Evolutionary conservation across 1,140 invertebrate genomes (phyloP), one percentile per base, ranked within the genome.

Genomic region (Aphaenogaster rudis): DNA sequence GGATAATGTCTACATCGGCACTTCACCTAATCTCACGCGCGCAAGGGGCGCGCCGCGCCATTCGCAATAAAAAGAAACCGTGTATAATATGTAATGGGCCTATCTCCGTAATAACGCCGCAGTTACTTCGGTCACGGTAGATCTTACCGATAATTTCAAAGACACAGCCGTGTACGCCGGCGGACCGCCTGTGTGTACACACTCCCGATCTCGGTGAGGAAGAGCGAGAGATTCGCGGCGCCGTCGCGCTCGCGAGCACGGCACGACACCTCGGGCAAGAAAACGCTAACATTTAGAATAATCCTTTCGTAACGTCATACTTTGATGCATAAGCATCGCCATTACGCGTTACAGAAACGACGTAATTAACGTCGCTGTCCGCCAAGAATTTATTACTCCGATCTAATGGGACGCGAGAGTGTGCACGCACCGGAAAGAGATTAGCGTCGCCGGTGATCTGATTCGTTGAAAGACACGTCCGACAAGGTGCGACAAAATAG

Each of bases 71-170:
- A 92, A 91, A 91, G 85, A 86, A 87, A 89, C 86, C 91, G 86
- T 90, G 88, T 79, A 92, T 92, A 92, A 93, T 93, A 92, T 87
- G 79, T 93, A 93, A 93, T 92, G 59, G 91, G 64, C 79, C 88
- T 89, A 91, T 93, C 88, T 90, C 69, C 63, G 88, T 92, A 93
- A 92, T 92, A 88, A 90, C 88, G 88, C 63, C 28, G 90, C 77
- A 76, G 86, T 92, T 91, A 89, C 86, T 88, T 91, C 87, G 85
- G 74, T 74, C 59, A 88, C 79, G 81, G 80, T 90, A 91, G 86
- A 92, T 91, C 81, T 82, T 71, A 64, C 86, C 88, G 90, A 92
- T 91, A 88, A 89, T 91, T 88, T 77, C 88, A 86, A 88, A 90
- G 90, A 88, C 90, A 79, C 15, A 71, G 86, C 80, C 84, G 50